These are phyloP conservation scores for Ylistrum balloti DNA, from an alignment of 1,140 invertebrate genomes.

Conservation along the genomic window DNA sequence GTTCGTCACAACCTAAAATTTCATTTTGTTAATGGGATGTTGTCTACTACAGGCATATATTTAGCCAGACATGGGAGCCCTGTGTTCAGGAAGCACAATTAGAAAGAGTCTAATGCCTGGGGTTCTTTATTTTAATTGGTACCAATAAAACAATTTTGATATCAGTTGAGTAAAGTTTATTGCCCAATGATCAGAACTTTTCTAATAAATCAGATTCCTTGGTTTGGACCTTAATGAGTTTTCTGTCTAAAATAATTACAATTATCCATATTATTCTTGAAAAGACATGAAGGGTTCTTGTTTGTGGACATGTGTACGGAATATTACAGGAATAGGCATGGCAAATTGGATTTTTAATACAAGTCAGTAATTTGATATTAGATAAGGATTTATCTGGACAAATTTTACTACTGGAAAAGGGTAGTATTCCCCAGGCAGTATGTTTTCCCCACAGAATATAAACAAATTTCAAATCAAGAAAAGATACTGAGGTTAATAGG, in stretches of 20 bases:
- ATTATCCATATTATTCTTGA: background rate
- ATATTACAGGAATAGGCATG: too few species aligned
- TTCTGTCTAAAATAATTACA: background rate
- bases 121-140: background rate
- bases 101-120: background rate
- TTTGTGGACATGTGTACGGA: too few species aligned
- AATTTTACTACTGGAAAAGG: too few species aligned
- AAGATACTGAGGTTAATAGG: too few species aligned
- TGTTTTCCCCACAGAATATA: too few species aligned
- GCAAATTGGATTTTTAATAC: too few species aligned
- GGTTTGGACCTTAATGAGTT: background rate
- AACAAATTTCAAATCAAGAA: too few species aligned
- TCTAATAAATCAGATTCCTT: background rate
- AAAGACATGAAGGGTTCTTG: too few species aligned
- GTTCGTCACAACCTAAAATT: too few species aligned
- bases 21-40: background rate
- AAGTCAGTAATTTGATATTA: too few species aligned
- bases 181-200: background rate
- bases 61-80: background rate
- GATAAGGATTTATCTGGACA: too few species aligned
- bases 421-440: too few species aligned
- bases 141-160: background rate
- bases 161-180: background rate
- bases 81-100: background rate
- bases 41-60: background rate